These are phyloP conservation scores for Neoscelio sp. DNA, from an alignment of 2,888 invertebrate genomes.

Conservation along the genomic window DNA sequence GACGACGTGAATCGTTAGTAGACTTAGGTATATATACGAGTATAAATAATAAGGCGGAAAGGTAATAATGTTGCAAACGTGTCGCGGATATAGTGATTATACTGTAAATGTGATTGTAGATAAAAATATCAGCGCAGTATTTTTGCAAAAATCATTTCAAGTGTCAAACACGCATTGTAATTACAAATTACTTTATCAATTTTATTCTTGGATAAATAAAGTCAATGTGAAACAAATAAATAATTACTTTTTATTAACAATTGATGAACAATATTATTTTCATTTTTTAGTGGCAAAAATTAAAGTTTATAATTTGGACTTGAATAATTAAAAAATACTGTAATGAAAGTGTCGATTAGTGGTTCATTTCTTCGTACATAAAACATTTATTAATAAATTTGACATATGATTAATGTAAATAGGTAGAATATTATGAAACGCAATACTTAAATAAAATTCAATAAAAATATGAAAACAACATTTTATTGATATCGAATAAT, in stretches of 20 bases:
- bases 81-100: slow-evolving; percentile 31
- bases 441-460: slow-evolving; percentile 1
- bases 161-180: background rate
- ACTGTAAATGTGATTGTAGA: slow-evolving; percentile 53
- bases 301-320: background rate
- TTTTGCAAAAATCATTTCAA: background rate
- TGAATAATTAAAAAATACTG: background rate
- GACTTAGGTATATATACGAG: slow-evolving; percentile 24
- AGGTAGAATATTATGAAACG: slow-evolving; percentile 1
- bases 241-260: no score
- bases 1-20: slow-evolving; percentile 36
- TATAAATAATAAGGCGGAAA: slow-evolving; percentile 31
- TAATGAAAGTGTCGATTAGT: background rate
- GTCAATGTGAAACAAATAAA: no score
- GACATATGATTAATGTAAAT: slow-evolving; percentile 4
- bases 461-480: background rate
- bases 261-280: no score
- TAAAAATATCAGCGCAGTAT: slow-evolving; percentile 11
- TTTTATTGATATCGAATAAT: background rate
- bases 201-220: no score
- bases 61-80: slow-evolving; percentile 30
- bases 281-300: no score
- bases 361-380: background rate
- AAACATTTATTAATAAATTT: background rate
- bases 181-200: background rate